These are phyloP conservation scores for Taenioides sp. DNA, from an alignment of 2,797 vertebrate species.

Conservation along the genomic window DNA sequence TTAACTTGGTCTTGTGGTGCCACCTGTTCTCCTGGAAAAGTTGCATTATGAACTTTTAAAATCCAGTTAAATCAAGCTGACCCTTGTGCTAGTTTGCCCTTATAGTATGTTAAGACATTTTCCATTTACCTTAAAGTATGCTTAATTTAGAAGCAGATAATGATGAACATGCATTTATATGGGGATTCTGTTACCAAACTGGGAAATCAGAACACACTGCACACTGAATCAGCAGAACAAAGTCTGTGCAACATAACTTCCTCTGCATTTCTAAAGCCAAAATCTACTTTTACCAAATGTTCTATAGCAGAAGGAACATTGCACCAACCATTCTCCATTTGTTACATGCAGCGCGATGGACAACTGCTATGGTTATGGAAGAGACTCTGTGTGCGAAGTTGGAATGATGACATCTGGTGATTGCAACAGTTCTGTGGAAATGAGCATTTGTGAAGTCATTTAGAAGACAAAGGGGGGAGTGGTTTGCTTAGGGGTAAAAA, in stretches of 20 bases:
- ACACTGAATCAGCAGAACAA: conserved; percentile 1
- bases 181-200: background rate
- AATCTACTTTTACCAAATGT: conserved; percentile 13
- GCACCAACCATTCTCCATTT: conserved; percentile 17
- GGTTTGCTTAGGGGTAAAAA: background rate
- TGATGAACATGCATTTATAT: background rate
- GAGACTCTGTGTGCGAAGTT: background rate
- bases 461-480: conserved; percentile 3
- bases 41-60: background rate
- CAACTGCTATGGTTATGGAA: conserved; percentile 11
- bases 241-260: conserved; percentile 10
- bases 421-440: conserved; percentile 11
- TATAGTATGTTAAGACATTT: no score
- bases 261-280: conserved; percentile 13
- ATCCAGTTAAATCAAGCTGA: background rate
- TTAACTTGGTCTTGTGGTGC: background rate
- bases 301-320: conserved; percentile 13
- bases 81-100: no score
- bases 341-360: conserved; percentile 16
- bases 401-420: conserved; percentile 17
- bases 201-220: background rate
- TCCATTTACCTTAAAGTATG: background rate
- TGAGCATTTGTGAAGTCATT: conserved; percentile 1
- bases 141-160: background rate
- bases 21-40: background rate